Evolutionary conservation across 2,888 invertebrate species (phyloP).

Genomic region (Mycogona germanica): DNA sequence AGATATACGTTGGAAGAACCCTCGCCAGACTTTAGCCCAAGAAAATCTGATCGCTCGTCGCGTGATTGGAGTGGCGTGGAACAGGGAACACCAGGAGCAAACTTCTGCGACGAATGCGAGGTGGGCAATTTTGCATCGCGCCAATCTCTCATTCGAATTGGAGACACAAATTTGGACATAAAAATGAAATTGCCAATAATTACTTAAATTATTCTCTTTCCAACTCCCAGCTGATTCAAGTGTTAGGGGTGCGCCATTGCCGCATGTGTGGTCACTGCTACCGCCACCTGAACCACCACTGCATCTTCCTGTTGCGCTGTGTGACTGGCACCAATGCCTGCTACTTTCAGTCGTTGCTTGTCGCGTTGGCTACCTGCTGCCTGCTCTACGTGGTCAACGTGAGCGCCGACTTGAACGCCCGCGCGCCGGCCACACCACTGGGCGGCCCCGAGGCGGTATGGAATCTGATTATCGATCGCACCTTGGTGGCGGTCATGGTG

Average conservation of each 20-base stretch:
- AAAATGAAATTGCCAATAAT: not conserved
- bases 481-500: conserved; percentile 1
- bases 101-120: conserved; percentile 15
- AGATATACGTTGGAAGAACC: not conserved
- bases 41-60: not conserved
- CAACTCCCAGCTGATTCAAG: conserved; percentile 4
- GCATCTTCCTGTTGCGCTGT: conserved; percentile 9
- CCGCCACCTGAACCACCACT: conserved; percentile 12
- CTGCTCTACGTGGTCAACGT: not conserved
- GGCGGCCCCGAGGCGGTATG: not conserved
- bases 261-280: conserved; percentile 9
- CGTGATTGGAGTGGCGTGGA: conserved; percentile 7
- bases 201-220: no score
- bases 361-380: not conserved
- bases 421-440: not conserved
- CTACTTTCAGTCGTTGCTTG: conserved; percentile 2
- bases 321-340: conserved; percentile 9
- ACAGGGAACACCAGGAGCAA: not conserved
- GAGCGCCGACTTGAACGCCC: not conserved
- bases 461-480: not conserved
- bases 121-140: no score
- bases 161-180: no score
- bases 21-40: not conserved
- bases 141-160: no score
- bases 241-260: conserved; percentile 9